phyloP scores from a whole-genome alignment of 2,797 vertebrate genomes.

The Staurois parvus region DNA sequence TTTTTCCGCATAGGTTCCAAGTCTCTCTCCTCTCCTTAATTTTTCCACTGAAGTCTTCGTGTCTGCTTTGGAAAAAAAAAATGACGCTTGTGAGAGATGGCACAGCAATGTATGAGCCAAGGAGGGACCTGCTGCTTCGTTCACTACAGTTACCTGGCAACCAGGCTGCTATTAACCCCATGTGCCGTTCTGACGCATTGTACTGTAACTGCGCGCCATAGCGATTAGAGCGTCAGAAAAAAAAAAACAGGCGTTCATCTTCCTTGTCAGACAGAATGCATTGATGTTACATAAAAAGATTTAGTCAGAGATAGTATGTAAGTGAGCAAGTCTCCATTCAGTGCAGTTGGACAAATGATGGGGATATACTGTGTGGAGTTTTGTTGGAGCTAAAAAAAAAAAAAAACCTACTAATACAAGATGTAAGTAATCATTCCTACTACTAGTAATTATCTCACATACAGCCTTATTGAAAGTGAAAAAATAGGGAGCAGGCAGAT shows the following conservation, averaged over 20 bases:
- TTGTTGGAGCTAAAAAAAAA: not conserved
- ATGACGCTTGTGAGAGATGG: slow-evolving; percentile 10
- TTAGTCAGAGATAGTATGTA: not conserved
- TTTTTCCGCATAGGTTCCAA: not conserved
- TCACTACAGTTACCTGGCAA: slow-evolving; percentile 54
- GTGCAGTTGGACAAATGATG: not conserved
- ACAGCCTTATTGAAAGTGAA: no score
- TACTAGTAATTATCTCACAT: no score
- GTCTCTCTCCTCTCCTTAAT: not conserved
- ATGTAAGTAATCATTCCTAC: no score
- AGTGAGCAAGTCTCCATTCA: not conserved
- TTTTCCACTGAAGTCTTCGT: slow-evolving; percentile 50
- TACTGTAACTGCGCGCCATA: not conserved
- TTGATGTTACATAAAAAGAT: not conserved
- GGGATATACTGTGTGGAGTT: not conserved
- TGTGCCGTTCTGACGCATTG: not conserved
- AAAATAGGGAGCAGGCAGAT: no score
- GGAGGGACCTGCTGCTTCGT: slow-evolving; percentile 25
- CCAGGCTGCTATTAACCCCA: slow-evolving; percentile 45
- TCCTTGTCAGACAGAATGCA: not conserved
- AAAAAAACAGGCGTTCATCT: not conserved
- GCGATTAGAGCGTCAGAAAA: not conserved
- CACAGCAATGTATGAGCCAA: not conserved
- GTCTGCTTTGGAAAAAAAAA: slow-evolving; percentile 35
- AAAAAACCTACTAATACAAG: no score